Conservation (phyloP, 1,140 invertebrate species). For the Meloidogyne chitwoodi region DNA sequence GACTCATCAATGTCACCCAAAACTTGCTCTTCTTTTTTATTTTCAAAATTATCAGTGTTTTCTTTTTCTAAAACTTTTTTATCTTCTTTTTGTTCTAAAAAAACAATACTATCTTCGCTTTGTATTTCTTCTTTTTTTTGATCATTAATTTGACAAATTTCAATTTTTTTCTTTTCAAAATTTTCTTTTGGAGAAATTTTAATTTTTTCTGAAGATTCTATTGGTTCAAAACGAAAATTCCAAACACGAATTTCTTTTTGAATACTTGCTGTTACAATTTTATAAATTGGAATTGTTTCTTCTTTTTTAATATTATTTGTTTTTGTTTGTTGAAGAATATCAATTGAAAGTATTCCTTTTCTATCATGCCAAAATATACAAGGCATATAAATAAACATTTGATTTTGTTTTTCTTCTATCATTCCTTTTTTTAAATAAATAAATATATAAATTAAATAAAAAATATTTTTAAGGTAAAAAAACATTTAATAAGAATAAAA, state of each 20-base stretch:
- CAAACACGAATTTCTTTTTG: conserved; percentile 47
- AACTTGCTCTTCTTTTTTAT: not conserved
- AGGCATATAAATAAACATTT: conserved; percentile 46
- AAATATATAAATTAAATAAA: too few relatives aligned
- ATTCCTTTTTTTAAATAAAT: not conserved
- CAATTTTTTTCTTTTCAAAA: not conserved
- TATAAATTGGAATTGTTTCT: conserved; percentile 22
- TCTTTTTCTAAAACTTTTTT: conserved; percentile 4
- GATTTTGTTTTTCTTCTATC: not conserved
- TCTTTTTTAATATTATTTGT: not conserved
- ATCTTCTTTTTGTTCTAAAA: not conserved
- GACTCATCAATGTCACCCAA: not conserved
- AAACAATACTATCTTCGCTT: not conserved
- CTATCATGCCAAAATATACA: conserved; percentile 45
- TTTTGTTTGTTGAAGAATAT: conserved; percentile 7
- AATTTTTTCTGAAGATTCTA: not conserved
- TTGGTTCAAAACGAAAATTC: conserved; percentile 41
- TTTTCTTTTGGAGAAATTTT: not conserved
- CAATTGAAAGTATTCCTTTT: conserved; percentile 32
- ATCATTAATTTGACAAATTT: not conserved
- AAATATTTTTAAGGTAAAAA: too few relatives aligned
- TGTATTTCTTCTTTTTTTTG: not conserved
- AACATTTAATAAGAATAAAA: too few relatives aligned
- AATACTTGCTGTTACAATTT: conserved; percentile 42
- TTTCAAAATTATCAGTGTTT: not conserved